Conservation (phyloP, 2,797 vertebrate genomes). For the Mus minutoides region DNA sequence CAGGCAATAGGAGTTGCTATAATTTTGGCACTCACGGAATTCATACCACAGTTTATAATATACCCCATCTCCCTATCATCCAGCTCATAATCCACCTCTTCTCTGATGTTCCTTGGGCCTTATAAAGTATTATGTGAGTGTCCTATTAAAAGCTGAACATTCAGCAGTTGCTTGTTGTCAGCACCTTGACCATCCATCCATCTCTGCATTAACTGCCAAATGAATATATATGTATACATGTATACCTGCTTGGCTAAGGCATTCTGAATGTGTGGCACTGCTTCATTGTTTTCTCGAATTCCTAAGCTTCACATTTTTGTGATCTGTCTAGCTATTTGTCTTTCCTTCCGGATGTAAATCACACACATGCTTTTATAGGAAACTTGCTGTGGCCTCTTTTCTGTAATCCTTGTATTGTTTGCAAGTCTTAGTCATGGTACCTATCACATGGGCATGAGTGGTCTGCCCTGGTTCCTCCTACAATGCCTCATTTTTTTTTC, state of each 20-base stretch:
- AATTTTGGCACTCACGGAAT: not conserved
- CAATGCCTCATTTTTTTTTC: slow-evolving; percentile 45
- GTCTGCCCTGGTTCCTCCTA: not conserved
- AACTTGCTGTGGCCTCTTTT: not conserved
- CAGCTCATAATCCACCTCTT: not conserved
- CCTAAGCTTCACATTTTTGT: not conserved
- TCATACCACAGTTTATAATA: not conserved
- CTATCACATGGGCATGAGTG: not conserved
- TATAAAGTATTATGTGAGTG: not conserved
- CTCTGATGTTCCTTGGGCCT: not conserved
- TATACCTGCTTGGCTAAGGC: not conserved
- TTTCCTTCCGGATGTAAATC: slow-evolving; percentile 34
- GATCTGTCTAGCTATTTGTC: not conserved
- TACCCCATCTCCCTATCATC: too few relatives aligned
- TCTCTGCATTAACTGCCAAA: not conserved
- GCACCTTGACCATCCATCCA: not conserved
- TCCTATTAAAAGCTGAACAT: not conserved
- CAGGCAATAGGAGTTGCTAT: not conserved
- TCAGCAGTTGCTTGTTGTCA: not conserved
- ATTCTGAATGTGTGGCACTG: not conserved
- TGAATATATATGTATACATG: not conserved
- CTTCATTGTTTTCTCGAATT: slow-evolving; percentile 14
- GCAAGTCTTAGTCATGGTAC: not conserved
- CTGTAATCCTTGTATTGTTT: not conserved
- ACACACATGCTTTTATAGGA: not conserved